A percentile compares a stretch with the other conserved stretches of the same genome.
Conservation (phyloP, 2,797 vertebrate species). For the Chrysolophus pictus region DNA sequence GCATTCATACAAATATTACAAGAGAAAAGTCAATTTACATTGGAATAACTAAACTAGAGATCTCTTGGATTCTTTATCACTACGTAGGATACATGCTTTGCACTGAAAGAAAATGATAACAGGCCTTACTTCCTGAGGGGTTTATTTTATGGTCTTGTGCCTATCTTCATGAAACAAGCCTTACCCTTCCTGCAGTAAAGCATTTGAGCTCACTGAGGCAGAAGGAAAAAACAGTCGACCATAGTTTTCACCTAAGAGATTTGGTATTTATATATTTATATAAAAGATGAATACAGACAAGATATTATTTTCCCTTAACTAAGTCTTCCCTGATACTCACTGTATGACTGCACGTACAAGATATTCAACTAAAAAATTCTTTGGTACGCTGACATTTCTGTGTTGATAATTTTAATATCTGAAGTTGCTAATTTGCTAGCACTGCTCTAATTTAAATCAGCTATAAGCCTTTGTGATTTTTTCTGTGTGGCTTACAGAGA, state of each 20-base stretch:
- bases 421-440: neutral
- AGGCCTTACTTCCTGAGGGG: neutral
- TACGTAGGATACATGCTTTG: neutral
- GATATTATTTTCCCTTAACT: neutral
- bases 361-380: neutral
- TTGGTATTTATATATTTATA: neutral
- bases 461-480: neutral
- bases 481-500: neutral
- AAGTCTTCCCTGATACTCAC: neutral
- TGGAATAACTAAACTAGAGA: slow-evolving; percentile 38
- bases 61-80: slow-evolving; percentile 49
- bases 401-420: neutral
- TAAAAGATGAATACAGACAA: neutral
- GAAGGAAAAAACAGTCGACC: slow-evolving; percentile 17
- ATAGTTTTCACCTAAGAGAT: neutral
- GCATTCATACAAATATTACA: slow-evolving; percentile 54
- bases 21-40: slow-evolving; percentile 54
- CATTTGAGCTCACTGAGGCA: slow-evolving; percentile 4
- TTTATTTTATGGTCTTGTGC: slow-evolving; percentile 55
- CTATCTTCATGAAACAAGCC: slow-evolving; percentile 25
- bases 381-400: neutral
- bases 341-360: neutral
- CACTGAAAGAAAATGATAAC: slow-evolving; percentile 5
- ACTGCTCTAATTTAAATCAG: neutral
- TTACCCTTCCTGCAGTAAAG: neutral